Base-by-base conservation (phyloP, 2,113 vertebrate species). In the Xiphophorus couchianus region DNA sequence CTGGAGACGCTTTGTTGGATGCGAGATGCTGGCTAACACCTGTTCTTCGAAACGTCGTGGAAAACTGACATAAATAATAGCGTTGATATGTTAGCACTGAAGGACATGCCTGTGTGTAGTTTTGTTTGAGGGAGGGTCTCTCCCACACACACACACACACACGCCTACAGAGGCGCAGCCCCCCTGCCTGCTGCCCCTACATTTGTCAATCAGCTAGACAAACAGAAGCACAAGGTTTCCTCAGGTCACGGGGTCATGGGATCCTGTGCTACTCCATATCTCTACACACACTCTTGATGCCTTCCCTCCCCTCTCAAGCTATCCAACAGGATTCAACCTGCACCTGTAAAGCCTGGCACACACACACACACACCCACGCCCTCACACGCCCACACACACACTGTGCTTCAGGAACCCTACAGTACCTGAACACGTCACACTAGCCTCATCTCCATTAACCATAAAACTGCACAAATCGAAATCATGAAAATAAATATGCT, bases 171-270 rank as follows among this genome's bases (percentile, higher is more conserved):
- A 81, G 67, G 72, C 66, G 68, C 51, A 58, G 60, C 68, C 66
- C 76, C 78, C 89, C 89, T 83, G 84, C 80, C 83, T 85, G 54
- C 71, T 88, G 74, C 71, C 78, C 87, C 85, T 87, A 91, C 91
- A 92, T 90, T 93, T 92, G 91, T 94, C 92, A 91, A 88, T 93
- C 92, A 93, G 88, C 70, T 87, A 93, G 88, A 92, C 91, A 94
- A 89, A 94, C 94, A 94, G 92, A 92, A 92, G 92, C 90, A 88
- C 77, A 82, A 86, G 90, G 89, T 88, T 87, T 85, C 73, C 48
- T 22, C 44, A 77, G 91, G 91, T 93, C 91, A 83, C 11, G 8
- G 66, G 91, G 89, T 93, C 92, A 93, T 90, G 87, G 88, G 90
- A 91, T 92, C 87, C 86, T 78, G 67, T 72, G 64, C 83, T 72